Percentiles rank a stretch among this genome's conserved stretches.
Conservation (phyloP, 2,113 vertebrate species). For the Sphyrna mokarran region DNA sequence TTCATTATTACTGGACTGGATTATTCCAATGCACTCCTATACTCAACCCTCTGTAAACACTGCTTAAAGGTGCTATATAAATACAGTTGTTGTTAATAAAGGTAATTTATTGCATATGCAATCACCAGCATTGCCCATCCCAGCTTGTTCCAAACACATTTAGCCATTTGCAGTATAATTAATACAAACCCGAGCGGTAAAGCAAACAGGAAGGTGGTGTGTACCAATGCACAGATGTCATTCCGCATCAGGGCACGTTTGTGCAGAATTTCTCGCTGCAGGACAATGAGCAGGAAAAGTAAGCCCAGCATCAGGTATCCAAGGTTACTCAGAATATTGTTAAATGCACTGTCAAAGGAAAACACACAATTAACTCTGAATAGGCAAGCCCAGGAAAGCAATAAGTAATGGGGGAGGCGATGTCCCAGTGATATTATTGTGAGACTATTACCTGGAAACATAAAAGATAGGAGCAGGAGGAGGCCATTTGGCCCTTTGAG, state of each 20-base stretch:
- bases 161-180: not conserved
- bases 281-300: slow-evolving; percentile 86
- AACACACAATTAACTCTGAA: not conserved
- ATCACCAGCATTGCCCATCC: too few species aligned
- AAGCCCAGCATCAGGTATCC: slow-evolving; percentile 90
- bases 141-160: not conserved
- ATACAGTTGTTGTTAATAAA: not conserved
- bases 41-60: too few species aligned
- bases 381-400: not conserved
- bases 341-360: slow-evolving; percentile 70
- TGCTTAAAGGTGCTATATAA: not conserved
- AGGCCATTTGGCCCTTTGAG: too few species aligned
- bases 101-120: not conserved
- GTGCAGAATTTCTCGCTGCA: slow-evolving; percentile 81
- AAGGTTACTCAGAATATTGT: slow-evolving; percentile 96
- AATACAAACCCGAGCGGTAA: not conserved
- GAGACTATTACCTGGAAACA: too few species aligned
- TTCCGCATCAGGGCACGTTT: slow-evolving; percentile 73
- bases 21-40: not conserved
- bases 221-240: slow-evolving; percentile 67
- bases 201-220: slow-evolving; percentile 36
- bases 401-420: not conserved
- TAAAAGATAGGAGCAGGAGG: too few species aligned
- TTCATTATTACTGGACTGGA: not conserved
- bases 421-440: too few species aligned